Percentiles rank a stretch among this genome's conserved stretches.
Evolutionary conservation across 2,888 invertebrate genomes (phyloP).

Genomic region (Dastarcus helophoroides): DNA sequence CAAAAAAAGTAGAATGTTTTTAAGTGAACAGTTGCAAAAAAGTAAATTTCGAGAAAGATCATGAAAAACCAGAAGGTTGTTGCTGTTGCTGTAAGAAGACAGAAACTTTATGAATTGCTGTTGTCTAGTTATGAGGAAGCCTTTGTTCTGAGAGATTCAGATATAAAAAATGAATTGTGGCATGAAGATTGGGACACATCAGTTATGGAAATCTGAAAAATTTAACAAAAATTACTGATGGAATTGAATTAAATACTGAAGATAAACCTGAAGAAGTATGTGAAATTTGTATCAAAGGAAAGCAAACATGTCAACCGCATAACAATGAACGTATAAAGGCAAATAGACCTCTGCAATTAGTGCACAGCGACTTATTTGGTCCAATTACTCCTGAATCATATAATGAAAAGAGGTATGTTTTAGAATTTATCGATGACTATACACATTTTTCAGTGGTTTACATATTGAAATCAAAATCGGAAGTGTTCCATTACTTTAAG

Average conservation of each 20-base stretch:
- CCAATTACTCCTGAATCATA: constrained; percentile 24
- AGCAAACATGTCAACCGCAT: constrained; percentile 16
- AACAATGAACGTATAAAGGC: no score
- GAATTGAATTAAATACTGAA: constrained; percentile 8
- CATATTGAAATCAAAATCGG: constrained; percentile 10
- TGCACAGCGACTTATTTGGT: constrained; percentile 23
- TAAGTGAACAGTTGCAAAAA: no score
- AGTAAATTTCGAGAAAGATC: no score
- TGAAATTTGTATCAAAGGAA: constrained; percentile 26
- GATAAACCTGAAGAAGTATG: constrained; percentile 19
- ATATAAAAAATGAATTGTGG: constrained; percentile 13
- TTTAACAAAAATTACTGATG: constrained; percentile 9
- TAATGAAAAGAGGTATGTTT: constrained; percentile 21
- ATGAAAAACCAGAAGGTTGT: no score
- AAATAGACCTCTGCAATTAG: constrained; percentile 22
- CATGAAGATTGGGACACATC: constrained; percentile 16
- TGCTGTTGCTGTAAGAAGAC: no score
- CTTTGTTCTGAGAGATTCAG: no score
- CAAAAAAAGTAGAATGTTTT: no score
- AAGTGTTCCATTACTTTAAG: constrained; percentile 11
- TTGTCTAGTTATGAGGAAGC: no score
- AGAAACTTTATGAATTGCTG: no score
- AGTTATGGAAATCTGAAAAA: constrained; percentile 10
- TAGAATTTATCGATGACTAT: constrained; percentile 25
- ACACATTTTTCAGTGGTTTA: constrained; percentile 25